A percentile compares a stretch with the other conserved stretches of the same genome.
Conservation (phyloP, 2,888 invertebrate genomes). For the Leucoma salicis region DNA sequence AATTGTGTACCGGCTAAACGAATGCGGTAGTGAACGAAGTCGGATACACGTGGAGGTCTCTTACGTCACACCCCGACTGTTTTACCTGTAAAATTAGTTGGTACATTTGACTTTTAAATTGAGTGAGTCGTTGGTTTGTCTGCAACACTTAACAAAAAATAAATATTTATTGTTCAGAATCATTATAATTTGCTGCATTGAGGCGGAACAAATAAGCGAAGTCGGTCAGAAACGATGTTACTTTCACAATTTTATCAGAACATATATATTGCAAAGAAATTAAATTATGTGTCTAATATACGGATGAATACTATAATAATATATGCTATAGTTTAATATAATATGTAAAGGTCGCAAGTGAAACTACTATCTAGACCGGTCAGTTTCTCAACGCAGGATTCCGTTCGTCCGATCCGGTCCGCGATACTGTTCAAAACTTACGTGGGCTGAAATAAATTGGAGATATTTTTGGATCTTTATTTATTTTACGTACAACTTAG, state of each 20-base stretch:
- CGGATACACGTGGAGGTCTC: too few relatives aligned
- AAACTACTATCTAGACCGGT: conserved; percentile 25
- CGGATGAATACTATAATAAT: background rate
- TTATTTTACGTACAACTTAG: too few relatives aligned
- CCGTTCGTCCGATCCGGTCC: too few relatives aligned
- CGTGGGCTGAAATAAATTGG: too few relatives aligned
- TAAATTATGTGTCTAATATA: background rate
- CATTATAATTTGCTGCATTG: background rate
- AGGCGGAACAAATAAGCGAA: background rate
- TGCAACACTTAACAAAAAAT: background rate
- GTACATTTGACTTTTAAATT: too few relatives aligned
- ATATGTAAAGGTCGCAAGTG: conserved; percentile 24
- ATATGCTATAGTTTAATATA: conserved; percentile 2
- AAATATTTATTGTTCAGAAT: background rate
- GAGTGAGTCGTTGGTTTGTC: too few relatives aligned
- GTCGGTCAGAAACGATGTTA: background rate
- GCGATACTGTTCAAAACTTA: too few relatives aligned
- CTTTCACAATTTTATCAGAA: background rate
- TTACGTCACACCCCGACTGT: too few relatives aligned
- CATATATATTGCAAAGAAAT: background rate
- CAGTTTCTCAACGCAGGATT: conserved; percentile 17
- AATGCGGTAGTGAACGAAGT: too few relatives aligned
- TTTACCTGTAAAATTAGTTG: too few relatives aligned
- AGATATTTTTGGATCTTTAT: too few relatives aligned
- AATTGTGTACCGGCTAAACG: too few relatives aligned